Evolutionary conservation across 2,113 vertebrate genomes (phyloP).

Genomic region (Dromaius novaehollandiae): DNA sequence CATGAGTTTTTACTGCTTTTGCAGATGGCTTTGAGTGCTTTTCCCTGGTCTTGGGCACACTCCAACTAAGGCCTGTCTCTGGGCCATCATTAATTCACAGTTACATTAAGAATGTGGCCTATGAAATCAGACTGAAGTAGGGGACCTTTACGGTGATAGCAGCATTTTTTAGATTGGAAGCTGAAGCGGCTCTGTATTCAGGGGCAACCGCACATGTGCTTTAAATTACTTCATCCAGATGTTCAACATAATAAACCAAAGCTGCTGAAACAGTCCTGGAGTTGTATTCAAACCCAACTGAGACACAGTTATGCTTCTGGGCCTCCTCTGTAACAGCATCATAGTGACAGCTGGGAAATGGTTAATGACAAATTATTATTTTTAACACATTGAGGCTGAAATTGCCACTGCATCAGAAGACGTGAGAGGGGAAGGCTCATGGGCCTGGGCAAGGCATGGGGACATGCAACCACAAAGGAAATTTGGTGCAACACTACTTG

Average conservation of each 20-base stretch:
- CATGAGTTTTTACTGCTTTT: background rate
- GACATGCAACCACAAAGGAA: background rate
- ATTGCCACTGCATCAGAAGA: background rate
- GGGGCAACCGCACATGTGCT: background rate
- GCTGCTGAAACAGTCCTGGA: background rate
- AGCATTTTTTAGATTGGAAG: background rate
- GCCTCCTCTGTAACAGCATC: background rate
- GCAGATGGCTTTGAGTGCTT: background rate
- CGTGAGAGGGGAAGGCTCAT: too few relatives aligned
- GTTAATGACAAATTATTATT: background rate
- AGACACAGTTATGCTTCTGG: background rate
- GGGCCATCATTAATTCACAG: background rate
- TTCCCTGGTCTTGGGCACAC: background rate
- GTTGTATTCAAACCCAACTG: background rate
- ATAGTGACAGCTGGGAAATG: background rate
- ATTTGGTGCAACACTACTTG: background rate
- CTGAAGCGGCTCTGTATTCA: background rate
- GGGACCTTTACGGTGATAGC: rapidly evolving
- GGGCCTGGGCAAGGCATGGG: background rate
- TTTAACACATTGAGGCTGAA: background rate
- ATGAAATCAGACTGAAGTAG: background rate
- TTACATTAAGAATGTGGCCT: background rate
- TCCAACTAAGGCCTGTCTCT: background rate
- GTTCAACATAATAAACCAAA: background rate
- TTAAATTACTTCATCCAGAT: background rate